Percentiles rank a stretch among this genome's conserved stretches.
phyloP scores from a whole-genome alignment of 2,113 vertebrate species.

The Coregonus clupeaformis region DNA sequence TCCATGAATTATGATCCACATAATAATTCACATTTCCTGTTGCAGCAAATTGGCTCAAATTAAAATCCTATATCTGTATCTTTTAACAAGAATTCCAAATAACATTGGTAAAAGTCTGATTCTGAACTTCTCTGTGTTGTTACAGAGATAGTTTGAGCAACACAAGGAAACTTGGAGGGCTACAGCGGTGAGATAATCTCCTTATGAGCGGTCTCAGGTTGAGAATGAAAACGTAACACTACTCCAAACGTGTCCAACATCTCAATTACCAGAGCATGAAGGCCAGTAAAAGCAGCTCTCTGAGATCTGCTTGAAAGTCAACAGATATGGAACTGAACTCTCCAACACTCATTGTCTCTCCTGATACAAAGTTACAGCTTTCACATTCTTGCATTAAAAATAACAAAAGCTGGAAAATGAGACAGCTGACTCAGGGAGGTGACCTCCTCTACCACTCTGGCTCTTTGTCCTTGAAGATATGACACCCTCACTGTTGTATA shows the following conservation, averaged over 20 bases:
- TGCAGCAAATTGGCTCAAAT: too few relatives aligned
- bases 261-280: background rate
- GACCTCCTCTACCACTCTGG: background rate
- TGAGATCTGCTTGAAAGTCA: background rate
- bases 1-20: too few relatives aligned
- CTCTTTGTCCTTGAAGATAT: background rate
- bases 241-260: background rate
- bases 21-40: background rate
- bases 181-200: background rate
- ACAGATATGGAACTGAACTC: background rate
- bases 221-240: background rate
- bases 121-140: background rate
- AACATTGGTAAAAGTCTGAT: background rate
- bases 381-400: background rate
- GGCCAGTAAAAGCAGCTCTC: background rate
- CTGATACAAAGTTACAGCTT: background rate
- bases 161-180: background rate
- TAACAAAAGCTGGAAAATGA: background rate
- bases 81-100: background rate
- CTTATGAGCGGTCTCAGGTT: background rate
- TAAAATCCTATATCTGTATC: background rate
- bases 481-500: background rate
- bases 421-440: background rate
- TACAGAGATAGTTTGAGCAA: background rate
- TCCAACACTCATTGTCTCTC: background rate